These are phyloP conservation scores for Monopis laevigella DNA, from an alignment of 2,888 invertebrate genomes.

Conservation along the genomic window DNA sequence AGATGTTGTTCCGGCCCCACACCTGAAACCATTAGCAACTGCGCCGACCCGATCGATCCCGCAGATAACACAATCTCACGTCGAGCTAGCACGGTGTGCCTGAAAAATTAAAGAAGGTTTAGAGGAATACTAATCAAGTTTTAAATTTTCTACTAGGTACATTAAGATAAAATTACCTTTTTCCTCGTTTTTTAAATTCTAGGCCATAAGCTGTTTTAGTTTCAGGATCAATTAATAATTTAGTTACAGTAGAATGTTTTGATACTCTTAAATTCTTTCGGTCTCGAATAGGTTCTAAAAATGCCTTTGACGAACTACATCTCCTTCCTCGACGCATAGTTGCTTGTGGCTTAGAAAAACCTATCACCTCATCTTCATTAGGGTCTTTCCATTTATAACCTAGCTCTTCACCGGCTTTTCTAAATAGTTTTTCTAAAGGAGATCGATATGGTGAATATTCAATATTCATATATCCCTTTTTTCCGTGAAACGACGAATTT, in stretches of 20 bases:
- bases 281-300: slow-evolving; percentile 71
- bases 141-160: too few relatives aligned
- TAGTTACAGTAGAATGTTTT: slow-evolving; percentile 73
- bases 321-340: slow-evolving; percentile 76
- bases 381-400: slow-evolving; percentile 78
- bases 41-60: slow-evolving; percentile 86
- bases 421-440: slow-evolving; percentile 70
- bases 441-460: slow-evolving; percentile 72
- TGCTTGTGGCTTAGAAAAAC: slow-evolving; percentile 77
- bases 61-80: slow-evolving; percentile 84
- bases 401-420: slow-evolving; percentile 72
- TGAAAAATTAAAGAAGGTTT: slow-evolving; percentile 21
- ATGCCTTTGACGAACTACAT: slow-evolving; percentile 84
- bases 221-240: slow-evolving; percentile 70
- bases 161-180: slow-evolving; percentile 34
- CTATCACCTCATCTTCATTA: slow-evolving; percentile 71
- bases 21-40: slow-evolving; percentile 86
- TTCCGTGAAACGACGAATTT: slow-evolving; percentile 73
- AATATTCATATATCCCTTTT: slow-evolving; percentile 74
- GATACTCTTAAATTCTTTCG: slow-evolving; percentile 77
- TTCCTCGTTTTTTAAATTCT: slow-evolving; percentile 71
- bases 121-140: too few relatives aligned
- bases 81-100: slow-evolving; percentile 56
- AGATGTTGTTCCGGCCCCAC: slow-evolving; percentile 76
- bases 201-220: slow-evolving; percentile 73